phyloP scores from a whole-genome alignment of 2,888 invertebrate species.

The Zootermopsis nevadensis region DNA sequence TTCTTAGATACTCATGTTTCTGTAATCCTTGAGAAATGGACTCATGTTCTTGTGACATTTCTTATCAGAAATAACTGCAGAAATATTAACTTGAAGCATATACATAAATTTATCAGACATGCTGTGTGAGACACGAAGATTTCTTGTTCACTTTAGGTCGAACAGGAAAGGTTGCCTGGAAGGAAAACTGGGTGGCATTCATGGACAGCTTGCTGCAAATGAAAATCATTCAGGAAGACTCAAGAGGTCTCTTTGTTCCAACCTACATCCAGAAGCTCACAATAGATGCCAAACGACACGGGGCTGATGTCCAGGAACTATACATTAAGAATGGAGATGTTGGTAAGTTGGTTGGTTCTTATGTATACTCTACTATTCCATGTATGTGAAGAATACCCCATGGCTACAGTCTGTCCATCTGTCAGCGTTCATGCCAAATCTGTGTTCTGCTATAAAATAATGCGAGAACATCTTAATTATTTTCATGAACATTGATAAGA shows the following conservation, averaged over 20 bases:
- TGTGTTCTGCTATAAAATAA: too few relatives aligned
- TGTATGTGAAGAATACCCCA: too few relatives aligned
- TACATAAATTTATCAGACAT: not conserved
- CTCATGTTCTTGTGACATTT: too few relatives aligned
- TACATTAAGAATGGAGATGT: not conserved
- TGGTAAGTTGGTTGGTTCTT: not conserved
- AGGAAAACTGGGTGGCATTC: slow-evolving; percentile 87
- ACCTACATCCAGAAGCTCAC: slow-evolving; percentile 77
- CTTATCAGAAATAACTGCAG: too few relatives aligned
- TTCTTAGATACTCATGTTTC: too few relatives aligned
- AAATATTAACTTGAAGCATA: not conserved
- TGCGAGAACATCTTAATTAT: too few relatives aligned
- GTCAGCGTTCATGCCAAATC: too few relatives aligned
- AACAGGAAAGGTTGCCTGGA: slow-evolving; percentile 73
- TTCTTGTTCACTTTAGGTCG: slow-evolving; percentile 57
- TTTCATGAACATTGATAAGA: too few relatives aligned
- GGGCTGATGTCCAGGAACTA: slow-evolving; percentile 54
- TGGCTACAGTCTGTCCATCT: too few relatives aligned
- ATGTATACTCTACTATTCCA: not conserved
- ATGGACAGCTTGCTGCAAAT: slow-evolving; percentile 93
- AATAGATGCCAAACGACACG: slow-evolving; percentile 76
- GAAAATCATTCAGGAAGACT: slow-evolving; percentile 76
- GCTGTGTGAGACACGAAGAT: not conserved
- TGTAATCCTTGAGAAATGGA: too few relatives aligned
- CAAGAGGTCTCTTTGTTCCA: slow-evolving; percentile 78